Conservation (phyloP, 2,888 invertebrate species). For the Drosophila emarginata region DNA sequence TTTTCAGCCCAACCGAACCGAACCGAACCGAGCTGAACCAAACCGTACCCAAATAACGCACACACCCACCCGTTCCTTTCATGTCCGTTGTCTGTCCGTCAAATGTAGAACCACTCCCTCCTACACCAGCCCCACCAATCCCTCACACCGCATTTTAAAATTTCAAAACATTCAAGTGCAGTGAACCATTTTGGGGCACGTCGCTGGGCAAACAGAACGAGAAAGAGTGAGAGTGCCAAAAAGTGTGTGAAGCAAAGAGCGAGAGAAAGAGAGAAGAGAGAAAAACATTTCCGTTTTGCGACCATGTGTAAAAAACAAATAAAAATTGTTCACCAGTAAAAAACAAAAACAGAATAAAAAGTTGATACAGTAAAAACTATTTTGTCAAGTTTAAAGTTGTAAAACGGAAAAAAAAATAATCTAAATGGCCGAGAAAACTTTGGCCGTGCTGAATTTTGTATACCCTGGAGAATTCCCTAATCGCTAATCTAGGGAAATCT, state of each 20-base stretch:
- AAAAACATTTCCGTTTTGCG: constrained; percentile 71
- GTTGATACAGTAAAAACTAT: background rate
- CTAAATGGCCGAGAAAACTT: too few species aligned
- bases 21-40: background rate
- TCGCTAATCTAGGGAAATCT: too few species aligned
- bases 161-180: constrained; percentile 67
- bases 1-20: constrained; percentile 26
- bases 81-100: background rate
- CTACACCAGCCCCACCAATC: background rate
- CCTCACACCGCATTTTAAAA: background rate
- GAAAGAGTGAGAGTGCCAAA: constrained; percentile 13
- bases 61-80: constrained; percentile 33
- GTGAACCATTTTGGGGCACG: constrained; percentile 75
- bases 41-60: constrained; percentile 26
- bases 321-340: constrained; percentile 19
- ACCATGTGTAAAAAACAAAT: constrained; percentile 60
- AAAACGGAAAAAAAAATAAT: background rate
- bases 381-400: background rate
- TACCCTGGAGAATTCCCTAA: too few species aligned
- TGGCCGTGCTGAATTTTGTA: too few species aligned
- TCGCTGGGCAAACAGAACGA: constrained; percentile 37
- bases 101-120: background rate
- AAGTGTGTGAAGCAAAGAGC: constrained; percentile 20
- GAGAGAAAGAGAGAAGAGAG: constrained; percentile 35
- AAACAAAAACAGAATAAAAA: constrained; percentile 3